Evolutionary conservation across 2,888 invertebrate species (phyloP), one percentile per base, ranked within the genome.

Genomic region (Microplitis manilae): DNA sequence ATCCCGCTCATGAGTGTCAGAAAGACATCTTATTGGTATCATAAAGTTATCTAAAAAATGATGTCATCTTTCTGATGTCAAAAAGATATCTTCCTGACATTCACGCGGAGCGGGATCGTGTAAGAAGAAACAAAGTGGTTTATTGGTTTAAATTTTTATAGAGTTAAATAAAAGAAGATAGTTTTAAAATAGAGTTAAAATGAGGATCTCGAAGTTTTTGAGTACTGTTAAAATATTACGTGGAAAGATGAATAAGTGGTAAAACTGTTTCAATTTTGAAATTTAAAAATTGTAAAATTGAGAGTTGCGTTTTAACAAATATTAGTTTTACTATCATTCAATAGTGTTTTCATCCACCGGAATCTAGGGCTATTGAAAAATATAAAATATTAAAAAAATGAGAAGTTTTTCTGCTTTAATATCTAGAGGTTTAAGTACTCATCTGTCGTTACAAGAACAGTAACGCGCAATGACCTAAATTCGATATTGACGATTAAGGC

Each of bases 391-490:
- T 50, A 50, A 50, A 50, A 30, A 50, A 50, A 50, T 50, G 30
- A 20, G 30, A 38, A 17, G 15, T 1, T 65, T 65, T 65, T 65
- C 65, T 61, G 62, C 40, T 68, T 73, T 77, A 79, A 81, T 79
- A 79, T 79, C 77, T 77, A 68, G 75, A 73, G 73, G 79, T 78
- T 79, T 79, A 79, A 81, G 79, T 74, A 73, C 74, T 78, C 80
- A 68, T 80, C 73, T 68, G 68, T 74, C 68, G 68, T 65, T 81
- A 79, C 79, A 73, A 79, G 79, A 80, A 81, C 80, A 76, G 82
- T 81, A 80, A 81, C 81, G 79, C 82, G 79, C 82, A 72, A 80
- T 83, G 85, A 86, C 85, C 85, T 78, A 82, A 85, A 86, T 86
- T 83, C 81, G 78, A 81, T 79, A 81, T 82, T 83, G 84, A 84